Evolutionary conservation across 2,797 vertebrate species (phyloP).

Genomic region (Xerus rutilus): DNA sequence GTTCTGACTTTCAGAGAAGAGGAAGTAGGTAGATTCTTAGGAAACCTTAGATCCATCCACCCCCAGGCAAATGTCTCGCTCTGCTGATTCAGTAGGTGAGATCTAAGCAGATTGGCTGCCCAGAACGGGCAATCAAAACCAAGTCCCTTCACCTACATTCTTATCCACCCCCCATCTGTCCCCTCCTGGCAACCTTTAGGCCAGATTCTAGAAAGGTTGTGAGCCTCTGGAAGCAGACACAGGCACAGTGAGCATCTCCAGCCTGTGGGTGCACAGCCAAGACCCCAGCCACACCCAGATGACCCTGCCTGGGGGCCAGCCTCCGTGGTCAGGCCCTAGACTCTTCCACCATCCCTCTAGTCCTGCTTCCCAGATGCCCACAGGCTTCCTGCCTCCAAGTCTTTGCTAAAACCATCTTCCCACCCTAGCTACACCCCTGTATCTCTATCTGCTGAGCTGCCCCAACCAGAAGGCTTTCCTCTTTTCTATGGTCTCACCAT

Average conservation of each 20-base stretch:
- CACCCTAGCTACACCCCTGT: neutral
- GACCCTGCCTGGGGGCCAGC: too few relatives aligned
- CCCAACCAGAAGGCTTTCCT: neutral
- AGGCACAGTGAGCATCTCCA: neutral
- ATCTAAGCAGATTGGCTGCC: neutral
- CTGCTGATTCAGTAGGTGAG: neutral
- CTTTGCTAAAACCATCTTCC: neutral
- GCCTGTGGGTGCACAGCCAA: neutral
- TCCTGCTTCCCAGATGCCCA: neutral
- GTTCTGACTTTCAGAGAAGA: conserved; percentile 64
- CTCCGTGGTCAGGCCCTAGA: too few relatives aligned
- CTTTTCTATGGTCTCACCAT: neutral
- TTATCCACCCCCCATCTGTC: rapidly evolving
- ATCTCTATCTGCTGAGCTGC: neutral
- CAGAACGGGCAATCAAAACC: neutral
- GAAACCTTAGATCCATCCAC: neutral
- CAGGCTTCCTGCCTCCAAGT: neutral
- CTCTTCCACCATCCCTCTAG: rapidly evolving
- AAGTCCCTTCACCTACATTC: neutral
- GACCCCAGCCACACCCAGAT: neutral
- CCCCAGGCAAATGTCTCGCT: neutral
- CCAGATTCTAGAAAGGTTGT: neutral
- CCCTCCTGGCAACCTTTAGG: neutral
- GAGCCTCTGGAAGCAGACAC: neutral
- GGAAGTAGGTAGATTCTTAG: conserved; percentile 56